Evolutionary conservation across 2,113 vertebrate genomes (phyloP), one percentile per base, ranked within the genome.

Genomic region (Bostrychus sinensis): DNA sequence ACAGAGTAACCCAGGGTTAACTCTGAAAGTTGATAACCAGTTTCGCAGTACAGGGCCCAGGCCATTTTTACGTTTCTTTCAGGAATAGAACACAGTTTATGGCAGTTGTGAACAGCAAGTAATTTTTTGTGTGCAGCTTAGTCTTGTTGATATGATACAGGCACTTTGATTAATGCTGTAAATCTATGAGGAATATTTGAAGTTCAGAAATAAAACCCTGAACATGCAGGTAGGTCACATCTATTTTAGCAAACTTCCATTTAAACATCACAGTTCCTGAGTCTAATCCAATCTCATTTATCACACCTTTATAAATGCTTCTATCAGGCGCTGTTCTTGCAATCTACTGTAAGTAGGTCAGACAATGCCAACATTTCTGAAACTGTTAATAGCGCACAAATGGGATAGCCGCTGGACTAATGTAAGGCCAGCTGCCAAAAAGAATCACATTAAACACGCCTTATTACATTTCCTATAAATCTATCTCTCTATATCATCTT

Each of bases 271-370:
- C 14, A 38, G 14, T 13, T 28, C 25, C 14, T 28, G 14, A 51
- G 25, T 28, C 25, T 26, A 16, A 28, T 51, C 25, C 25, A 51
- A 51, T 26, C 48, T 28, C 25, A 28, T 30, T 51, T 7, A 51
- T 28, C 25, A 16, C 48, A 30, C 16, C 0, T 6, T 30, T 28
- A 28, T n/a, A 51, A 48, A 48, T 14, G 45, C 4, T 16, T 12
- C 45, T 48, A 48, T 48, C 8, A 8, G 30, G 22, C 45, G 22
- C 20, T 48, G 45, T 48, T 48, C 30, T 32, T 2, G 30, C 30
- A 32, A 32, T 32, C 30, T n/a, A n/a, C n/a, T n/a, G n/a, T 25
- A 48, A 48, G 14, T 48, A 25, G 45, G 22, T 48, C 45, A 48
- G 20, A 48, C 45, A 48, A 48, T 48, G 45, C 22, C 23, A 48